Conservation (phyloP, 2,113 vertebrate genomes). For the Anthoscopus minutus region DNA sequence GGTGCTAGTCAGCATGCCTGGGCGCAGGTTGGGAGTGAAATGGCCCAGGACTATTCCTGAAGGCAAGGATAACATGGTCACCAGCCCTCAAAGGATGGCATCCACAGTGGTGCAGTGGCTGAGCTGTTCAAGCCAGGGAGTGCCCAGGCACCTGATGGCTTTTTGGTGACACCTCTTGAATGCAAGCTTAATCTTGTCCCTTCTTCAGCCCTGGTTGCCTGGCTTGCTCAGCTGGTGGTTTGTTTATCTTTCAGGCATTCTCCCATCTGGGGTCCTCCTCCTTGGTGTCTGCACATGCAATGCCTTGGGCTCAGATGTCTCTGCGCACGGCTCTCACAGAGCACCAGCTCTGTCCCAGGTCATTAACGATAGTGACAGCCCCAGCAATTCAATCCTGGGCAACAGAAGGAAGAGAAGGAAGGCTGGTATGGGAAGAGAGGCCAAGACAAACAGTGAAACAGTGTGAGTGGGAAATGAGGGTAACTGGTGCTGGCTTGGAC, state of each 20-base stretch:
- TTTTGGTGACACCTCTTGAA: not conserved
- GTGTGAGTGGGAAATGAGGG: not conserved
- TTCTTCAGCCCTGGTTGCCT: not conserved
- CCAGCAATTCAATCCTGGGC: not conserved
- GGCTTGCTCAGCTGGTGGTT: not conserved
- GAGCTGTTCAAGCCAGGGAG: not conserved
- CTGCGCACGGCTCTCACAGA: not conserved
- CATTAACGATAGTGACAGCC: slow-evolving; percentile 38
- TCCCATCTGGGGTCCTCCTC: not conserved
- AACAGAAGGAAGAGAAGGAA: not conserved
- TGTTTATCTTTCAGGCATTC: not conserved
- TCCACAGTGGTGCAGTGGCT: fast-evolving
- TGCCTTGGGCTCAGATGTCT: not conserved
- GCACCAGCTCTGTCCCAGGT: not conserved
- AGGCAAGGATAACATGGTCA: fast-evolving
- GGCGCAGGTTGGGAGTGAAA: not conserved
- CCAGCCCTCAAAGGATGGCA: not conserved
- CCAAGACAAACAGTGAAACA: slow-evolving; percentile 40
- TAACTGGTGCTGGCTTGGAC: not conserved
- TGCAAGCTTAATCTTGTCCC: not conserved
- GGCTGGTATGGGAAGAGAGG: not conserved
- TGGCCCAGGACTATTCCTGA: not conserved
- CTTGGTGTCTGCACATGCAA: fast-evolving
- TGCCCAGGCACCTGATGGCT: not conserved
- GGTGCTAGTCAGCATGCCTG: not conserved